Conservation (phyloP, 2,888 invertebrate species). For the Perizoma flavofasciatum region DNA sequence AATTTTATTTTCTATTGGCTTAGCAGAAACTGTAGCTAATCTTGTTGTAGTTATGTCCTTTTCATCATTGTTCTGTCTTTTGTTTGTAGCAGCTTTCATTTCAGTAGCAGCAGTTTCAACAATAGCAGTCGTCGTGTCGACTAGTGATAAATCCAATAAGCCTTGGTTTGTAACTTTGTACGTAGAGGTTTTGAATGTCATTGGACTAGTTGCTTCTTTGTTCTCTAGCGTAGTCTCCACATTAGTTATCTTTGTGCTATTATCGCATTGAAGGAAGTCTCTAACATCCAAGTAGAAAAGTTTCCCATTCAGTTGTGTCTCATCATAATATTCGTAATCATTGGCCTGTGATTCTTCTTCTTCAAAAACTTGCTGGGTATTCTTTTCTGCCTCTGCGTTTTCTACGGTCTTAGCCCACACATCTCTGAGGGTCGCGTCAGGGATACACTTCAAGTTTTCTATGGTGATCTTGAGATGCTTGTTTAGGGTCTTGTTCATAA, state of each 20-base stretch:
- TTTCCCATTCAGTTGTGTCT: slow-evolving; percentile 70
- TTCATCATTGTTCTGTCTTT: slow-evolving; percentile 36
- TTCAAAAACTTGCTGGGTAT: slow-evolving; percentile 43
- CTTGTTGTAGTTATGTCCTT: slow-evolving; percentile 64
- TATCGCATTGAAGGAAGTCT: slow-evolving; percentile 61
- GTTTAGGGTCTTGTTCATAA: slow-evolving; percentile 69
- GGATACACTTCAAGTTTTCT: slow-evolving; percentile 71
- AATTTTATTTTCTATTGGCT: slow-evolving; percentile 58
- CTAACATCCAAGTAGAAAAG: slow-evolving; percentile 71
- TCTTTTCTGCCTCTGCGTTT: slow-evolving; percentile 55
- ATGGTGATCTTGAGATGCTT: slow-evolving; percentile 56
- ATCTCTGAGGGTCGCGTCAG: slow-evolving; percentile 58
- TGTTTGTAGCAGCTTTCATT: slow-evolving; percentile 27
- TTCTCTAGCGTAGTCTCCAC: slow-evolving; percentile 15
- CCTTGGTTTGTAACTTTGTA: slow-evolving; percentile 37
- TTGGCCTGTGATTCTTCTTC: slow-evolving; percentile 49
- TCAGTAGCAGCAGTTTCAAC: slow-evolving; percentile 26
- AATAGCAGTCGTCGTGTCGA: slow-evolving; percentile 33
- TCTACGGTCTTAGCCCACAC: slow-evolving; percentile 60
- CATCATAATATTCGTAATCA: slow-evolving; percentile 76
- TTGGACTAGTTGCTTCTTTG: slow-evolving; percentile 27
- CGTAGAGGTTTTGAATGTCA: slow-evolving; percentile 26
- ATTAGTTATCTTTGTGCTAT: slow-evolving; percentile 13
- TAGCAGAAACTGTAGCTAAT: slow-evolving; percentile 73
- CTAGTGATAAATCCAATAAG: slow-evolving; percentile 41